Conservation (phyloP, 1,140 invertebrate species). For the Drosophila simulans region DNA sequence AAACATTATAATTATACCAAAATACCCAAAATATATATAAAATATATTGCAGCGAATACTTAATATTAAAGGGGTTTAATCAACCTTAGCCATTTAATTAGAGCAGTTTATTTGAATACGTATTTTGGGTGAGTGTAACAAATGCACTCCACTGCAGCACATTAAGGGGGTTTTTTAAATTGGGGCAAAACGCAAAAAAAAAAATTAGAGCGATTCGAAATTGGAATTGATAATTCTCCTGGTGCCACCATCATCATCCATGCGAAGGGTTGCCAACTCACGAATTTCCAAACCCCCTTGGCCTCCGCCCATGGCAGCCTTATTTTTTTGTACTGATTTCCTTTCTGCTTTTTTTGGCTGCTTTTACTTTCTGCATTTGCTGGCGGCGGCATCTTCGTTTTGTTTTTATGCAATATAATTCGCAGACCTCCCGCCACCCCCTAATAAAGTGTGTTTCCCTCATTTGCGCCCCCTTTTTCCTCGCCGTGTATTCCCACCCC, state of each 20-base stretch:
- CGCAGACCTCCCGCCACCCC: conserved; percentile 13
- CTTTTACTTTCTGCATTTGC: conserved; percentile 29
- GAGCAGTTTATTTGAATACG: too few relatives aligned
- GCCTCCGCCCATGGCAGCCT: neutral
- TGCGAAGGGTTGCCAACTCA: conserved; percentile 36
- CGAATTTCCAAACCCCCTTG: neutral
- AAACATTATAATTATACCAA: neutral
- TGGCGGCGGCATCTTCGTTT: conserved; percentile 55
- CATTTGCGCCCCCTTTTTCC: conserved; percentile 16
- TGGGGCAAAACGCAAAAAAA: conserved; percentile 61
- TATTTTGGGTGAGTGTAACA: neutral
- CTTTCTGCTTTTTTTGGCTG: conserved; percentile 22
- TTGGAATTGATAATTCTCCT: conserved; percentile 70
- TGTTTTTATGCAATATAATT: conserved; percentile 72
- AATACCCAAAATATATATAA: too few relatives aligned
- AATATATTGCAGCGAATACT: too few relatives aligned
- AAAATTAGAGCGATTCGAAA: conserved; percentile 15
- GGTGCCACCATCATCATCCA: conserved; percentile 25
- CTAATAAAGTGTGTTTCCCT: neutral
- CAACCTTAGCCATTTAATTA: too few relatives aligned
- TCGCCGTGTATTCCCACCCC: neutral
- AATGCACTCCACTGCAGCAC: conserved; percentile 29
- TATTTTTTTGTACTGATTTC: conserved; percentile 10
- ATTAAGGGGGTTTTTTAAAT: conserved; percentile 29
- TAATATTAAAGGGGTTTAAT: too few relatives aligned